Evolutionary conservation across 2,888 invertebrate species (phyloP), one percentile per base, ranked within the genome.

Genomic region (Lamproptera curius): DNA sequence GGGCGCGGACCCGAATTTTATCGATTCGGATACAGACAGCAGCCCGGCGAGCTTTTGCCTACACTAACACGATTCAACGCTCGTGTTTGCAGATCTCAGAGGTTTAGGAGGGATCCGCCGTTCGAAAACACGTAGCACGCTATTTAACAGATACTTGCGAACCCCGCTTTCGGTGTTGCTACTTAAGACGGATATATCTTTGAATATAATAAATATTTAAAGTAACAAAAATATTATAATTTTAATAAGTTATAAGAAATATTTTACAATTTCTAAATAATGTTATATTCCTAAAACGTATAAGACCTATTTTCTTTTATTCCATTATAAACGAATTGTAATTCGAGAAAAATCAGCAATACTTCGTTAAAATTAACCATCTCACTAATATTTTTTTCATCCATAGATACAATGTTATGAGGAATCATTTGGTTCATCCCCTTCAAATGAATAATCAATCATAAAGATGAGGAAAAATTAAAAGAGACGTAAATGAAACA

Each of bases 1-100:
- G 85, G 81, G 83, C 76, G 76, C 80, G 73, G 82, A 75, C 87
- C 87, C 86, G 79, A 87, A 87, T 86, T 85, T 87, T 86, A 87
- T 87, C 85, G 87, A 87, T 87, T 85, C 68, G 75, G 79, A 65
- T 82, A 80, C 84, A 85, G 81, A 78, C 86, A 85, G 83, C 85
- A 84, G 82, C 84, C 79, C 65, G 72, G 70, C 67, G 70, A 71
- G 76, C 79, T 77, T 69, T 76, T 73, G 75, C 82, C 77, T 73
- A 75, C 76, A 72, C 80, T 79, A 83, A 83, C 82, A 76, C 78
- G 83, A 84, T 82, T 84, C 83, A 76, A 65, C 83, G 64, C 77
- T 67, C 74, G 73, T 85, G 85, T 85, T 85, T 84, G 84, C 79
- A 76, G 72, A 84, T 82, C 81, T 76, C 76, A 62, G 67, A 73